Base-by-base conservation (phyloP, 2,888 invertebrate species). In the Drosophila meridionalis region DNA sequence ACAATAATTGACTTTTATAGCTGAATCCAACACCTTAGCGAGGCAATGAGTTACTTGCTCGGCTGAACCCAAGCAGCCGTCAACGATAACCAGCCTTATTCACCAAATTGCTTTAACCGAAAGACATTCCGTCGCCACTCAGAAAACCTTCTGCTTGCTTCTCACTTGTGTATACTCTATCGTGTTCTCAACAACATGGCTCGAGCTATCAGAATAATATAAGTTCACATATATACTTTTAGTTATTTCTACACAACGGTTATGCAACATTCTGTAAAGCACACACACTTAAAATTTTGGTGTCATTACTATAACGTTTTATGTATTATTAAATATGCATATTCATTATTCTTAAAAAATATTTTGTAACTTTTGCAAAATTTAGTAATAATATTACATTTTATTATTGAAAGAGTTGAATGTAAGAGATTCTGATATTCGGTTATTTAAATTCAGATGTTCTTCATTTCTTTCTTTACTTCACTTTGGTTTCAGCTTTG, bases 71-170 rank as follows among this genome's bases (percentile, higher is more conserved):
- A 80, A 83, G 83, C 82, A 84, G 86, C 86, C 83, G 80, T 83
- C 82, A 86, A 82, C 83, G 81, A 76, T 81, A 74, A 76, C 79
- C 79, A 82, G 80, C 80, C 79, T 79, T 86, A 80, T 82, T 82
- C 78, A 74, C 73, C 80, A 87, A 83, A 84, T 83, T 84, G 80
- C 79, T 80, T 72, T 80, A 83, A 79, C 83, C 71, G 75, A 89
- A 89, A 89, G 88, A 87, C 89, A 86, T 83, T 86, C 79, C 80
- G 90, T 89, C 89, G 89, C 88, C 89, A 83, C 78, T 80, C 80
- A 77, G 73, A 58, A 73, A 67, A 69, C 69, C 61, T 57, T 66
- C 30, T 26, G 38, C 43, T 52, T n/a, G 26, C 40, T 56, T 57
- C 48, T 32, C 32, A 28, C 43, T 26, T 9, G 36, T 12, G 20